Evolutionary conservation across 2,888 invertebrate genomes (phyloP), one percentile per base, ranked within the genome.

Genomic region (Xestia rhomboidea): DNA sequence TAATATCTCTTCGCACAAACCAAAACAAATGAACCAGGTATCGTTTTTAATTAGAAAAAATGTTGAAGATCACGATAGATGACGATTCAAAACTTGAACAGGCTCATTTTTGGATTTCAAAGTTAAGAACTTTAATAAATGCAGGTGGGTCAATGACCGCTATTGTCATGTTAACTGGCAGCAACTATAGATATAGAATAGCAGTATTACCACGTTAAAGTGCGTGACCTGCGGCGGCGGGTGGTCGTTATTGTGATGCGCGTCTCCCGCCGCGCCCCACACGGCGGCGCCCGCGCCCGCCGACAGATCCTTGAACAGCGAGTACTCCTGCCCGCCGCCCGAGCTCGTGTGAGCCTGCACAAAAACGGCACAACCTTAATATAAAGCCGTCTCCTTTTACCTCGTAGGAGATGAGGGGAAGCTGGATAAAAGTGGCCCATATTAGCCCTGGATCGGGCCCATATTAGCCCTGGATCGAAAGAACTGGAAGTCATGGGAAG

Each of bases 251-350:
- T 93, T 94, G 91, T 96, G 96, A 90, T 91, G 96, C 81, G 92
- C 88, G 83, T 95, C 95, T 0, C 89, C 91, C 38, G 92, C 92
- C 81, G 95, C 92, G 89, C 95, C 94, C 96, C 95, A 97, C 91
- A 97, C 95, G 94, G 96, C 95, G 92, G 96, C 96, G 90, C 96
- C 93, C 68, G 90, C 92, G 91, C 95, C 93, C 85, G 95, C 93
- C 89, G 97, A 93, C 93, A 97, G 90, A 92, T 98, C 98, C 92
- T 98, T 98, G 95, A 99, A 99, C 84, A 99, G 97, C 0, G 99
- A 98, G 95, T 99, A 99, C 91, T 99, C 98, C 83, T 97, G 97
- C 1, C 98, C 97, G 71, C 94, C 95, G 71, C 94, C 95, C 80
- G 94, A 88, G 63, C 90, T 89, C 84, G 88, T 82, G 75, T 90